phyloP scores from a whole-genome alignment of 2,888 invertebrate genomes.

The Lasioglossum calceatum region DNA sequence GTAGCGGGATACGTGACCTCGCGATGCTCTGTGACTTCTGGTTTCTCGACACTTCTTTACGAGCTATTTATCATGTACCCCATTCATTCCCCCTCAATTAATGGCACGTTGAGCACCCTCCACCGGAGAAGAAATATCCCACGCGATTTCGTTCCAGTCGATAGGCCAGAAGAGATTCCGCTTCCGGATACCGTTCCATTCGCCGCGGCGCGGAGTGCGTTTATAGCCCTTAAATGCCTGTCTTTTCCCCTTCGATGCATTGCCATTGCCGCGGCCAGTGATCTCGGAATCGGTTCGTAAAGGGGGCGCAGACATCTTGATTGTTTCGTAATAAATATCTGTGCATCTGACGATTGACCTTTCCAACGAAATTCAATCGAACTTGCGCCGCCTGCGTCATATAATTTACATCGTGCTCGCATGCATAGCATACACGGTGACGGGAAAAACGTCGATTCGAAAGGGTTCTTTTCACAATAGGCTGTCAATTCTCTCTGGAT shows the following conservation, averaged over 20 bases:
- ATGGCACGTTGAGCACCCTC: slow-evolving; percentile 38
- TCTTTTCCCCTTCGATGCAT: slow-evolving; percentile 45
- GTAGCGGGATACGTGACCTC: not conserved
- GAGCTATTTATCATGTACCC: slow-evolving; percentile 55
- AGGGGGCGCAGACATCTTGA: slow-evolving; percentile 40
- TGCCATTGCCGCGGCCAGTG: slow-evolving; percentile 42
- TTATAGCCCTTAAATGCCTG: slow-evolving; percentile 71
- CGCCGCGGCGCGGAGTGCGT: slow-evolving; percentile 59
- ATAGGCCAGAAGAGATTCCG: slow-evolving; percentile 67
- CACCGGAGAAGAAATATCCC: slow-evolving; percentile 51
- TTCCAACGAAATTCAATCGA: slow-evolving; percentile 33
- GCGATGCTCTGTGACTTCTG: slow-evolving; percentile 11
- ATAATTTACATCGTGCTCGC: not conserved
- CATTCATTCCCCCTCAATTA: slow-evolving; percentile 48
- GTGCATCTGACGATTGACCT: slow-evolving; percentile 19
- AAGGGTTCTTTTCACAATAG: not conserved
- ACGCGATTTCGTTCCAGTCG: slow-evolving; percentile 64
- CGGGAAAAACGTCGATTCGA: not conserved
- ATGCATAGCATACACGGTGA: not conserved
- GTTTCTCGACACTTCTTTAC: slow-evolving; percentile 47
- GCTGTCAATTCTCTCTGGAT: no score
- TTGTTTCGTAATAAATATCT: slow-evolving; percentile 47
- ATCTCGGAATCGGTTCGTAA: slow-evolving; percentile 26
- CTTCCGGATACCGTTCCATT: slow-evolving; percentile 70
- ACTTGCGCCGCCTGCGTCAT: slow-evolving; percentile 16